phyloP scores from a whole-genome alignment of 1,140 invertebrate species.

The Drosophila pandora region DNA sequence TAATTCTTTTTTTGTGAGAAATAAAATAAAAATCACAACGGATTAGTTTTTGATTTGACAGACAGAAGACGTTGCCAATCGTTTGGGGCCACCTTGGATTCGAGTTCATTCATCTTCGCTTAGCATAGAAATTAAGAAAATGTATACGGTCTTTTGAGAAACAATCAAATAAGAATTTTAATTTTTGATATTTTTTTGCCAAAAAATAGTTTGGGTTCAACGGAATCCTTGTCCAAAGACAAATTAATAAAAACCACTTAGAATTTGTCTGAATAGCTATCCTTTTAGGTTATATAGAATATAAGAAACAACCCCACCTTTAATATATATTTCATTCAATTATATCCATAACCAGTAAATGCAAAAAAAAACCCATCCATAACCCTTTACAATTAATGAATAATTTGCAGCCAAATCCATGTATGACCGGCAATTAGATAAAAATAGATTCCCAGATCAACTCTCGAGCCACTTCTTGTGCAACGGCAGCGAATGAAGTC shows the following conservation, averaged over 20 bases:
- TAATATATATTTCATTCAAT: too few species aligned
- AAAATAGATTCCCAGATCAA: slow-evolving; percentile 11
- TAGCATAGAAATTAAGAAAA: slow-evolving; percentile 43
- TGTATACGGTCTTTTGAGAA: slow-evolving; percentile 4
- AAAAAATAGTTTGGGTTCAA: too few species aligned
- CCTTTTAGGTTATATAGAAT: too few species aligned
- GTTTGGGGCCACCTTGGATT: slow-evolving; percentile 46
- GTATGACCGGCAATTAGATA: background rate
- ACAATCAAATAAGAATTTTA: too few species aligned
- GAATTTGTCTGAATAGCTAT: too few species aligned
- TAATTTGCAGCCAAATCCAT: background rate
- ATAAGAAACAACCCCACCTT: too few species aligned
- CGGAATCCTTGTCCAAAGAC: too few species aligned
- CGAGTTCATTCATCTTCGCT: slow-evolving; percentile 55
- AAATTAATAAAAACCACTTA: too few species aligned
- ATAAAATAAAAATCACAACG: slow-evolving; percentile 37
- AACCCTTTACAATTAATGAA: background rate
- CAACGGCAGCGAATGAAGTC: slow-evolving; percentile 32
- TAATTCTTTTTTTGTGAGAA: slow-evolving; percentile 28
- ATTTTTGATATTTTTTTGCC: too few species aligned
- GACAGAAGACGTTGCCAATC: slow-evolving; percentile 41
- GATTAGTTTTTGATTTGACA: slow-evolving; percentile 46
- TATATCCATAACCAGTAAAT: background rate
- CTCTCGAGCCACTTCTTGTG: slow-evolving; percentile 16
- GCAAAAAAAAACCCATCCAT: background rate